Evolutionary conservation across 2,888 invertebrate species (phyloP), one percentile per base, ranked within the genome.

Genomic region (Lasiommata megera): DNA sequence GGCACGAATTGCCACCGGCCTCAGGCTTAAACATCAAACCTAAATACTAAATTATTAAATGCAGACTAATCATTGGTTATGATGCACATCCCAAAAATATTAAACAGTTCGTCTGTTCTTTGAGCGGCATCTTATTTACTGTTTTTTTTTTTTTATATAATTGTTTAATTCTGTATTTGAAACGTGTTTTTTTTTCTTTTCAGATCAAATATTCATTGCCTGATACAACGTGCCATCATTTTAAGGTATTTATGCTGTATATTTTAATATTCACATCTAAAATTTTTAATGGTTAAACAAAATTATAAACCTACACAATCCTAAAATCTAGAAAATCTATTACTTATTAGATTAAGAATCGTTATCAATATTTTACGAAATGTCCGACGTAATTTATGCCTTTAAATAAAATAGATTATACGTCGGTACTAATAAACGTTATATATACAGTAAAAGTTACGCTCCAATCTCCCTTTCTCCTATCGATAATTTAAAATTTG

Each of bases 1-100:
- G 84, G 84, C 88, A 89, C 89, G 88, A 84, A 85, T 80, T 83
- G 85, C 80, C 80, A 69, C 74, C 73, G 77, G 85, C 83, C 87
- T 67, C 73, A 72, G 87, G 84, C 81, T 62, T 76, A 77, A 80
- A 78, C 81, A 82, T 81, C 81, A 76, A 77, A 79, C 77, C 77
- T 80, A 82, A 84, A 85, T 82, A 82, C 82, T 77, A 88, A 88
- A 88, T 87, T 84, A 84, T 82, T 77, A 82, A 84, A 81, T 74
- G 73, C 77, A 77, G 77, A 75, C 84, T 80, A 81, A 83, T 84
- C 73, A 82, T 82, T 74, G 80, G 82, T 80, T 77, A 64, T 64
- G 75, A 67, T 71, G 68, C 76, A 82, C 55, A 59, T 61, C 48
- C 56, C 57, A 46, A 41, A 54, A 57, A 55, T 58, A 58, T 54